These are phyloP conservation scores for Coelopa frigida DNA, from an alignment of 1,140 invertebrate species.

Conservation along the genomic window DNA sequence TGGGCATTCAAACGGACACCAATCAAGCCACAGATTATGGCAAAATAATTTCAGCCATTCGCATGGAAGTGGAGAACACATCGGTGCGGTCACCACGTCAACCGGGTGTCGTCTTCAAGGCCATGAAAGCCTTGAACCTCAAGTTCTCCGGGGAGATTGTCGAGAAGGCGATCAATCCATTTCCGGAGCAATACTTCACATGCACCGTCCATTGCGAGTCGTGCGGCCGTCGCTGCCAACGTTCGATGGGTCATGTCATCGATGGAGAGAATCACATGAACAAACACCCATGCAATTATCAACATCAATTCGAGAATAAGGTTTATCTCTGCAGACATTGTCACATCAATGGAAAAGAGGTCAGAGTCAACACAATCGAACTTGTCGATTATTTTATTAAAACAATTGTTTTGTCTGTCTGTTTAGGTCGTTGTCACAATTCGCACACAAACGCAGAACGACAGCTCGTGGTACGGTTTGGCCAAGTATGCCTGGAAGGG, in stretches of 20 bases:
- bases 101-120: slow-evolving; percentile 58
- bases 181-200: slow-evolving; percentile 76
- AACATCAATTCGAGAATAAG: slow-evolving; percentile 73
- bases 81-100: slow-evolving; percentile 60
- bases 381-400: background rate
- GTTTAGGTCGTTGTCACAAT: slow-evolving; percentile 53
- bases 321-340: slow-evolving; percentile 65
- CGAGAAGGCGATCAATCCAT: slow-evolving; percentile 55
- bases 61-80: slow-evolving; percentile 58
- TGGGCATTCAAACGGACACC: slow-evolving; percentile 43
- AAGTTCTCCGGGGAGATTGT: slow-evolving; percentile 67
- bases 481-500: slow-evolving; percentile 76
- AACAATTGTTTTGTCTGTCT: background rate
- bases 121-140: slow-evolving; percentile 64
- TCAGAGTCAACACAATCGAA: slow-evolving; percentile 21
- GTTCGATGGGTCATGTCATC: slow-evolving; percentile 71
- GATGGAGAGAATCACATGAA: slow-evolving; percentile 59
- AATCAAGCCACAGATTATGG: slow-evolving; percentile 53
- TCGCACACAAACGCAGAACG: slow-evolving; percentile 53
- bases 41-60: slow-evolving; percentile 47
- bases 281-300: slow-evolving; percentile 57
- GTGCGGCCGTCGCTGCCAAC: slow-evolving; percentile 61
- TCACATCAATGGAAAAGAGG: slow-evolving; percentile 40
- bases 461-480: slow-evolving; percentile 63
- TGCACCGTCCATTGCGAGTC: slow-evolving; percentile 66